A percentile compares a stretch with the other conserved stretches of the same genome.
These are phyloP conservation scores for Tetramorium alpestre DNA, from an alignment of 1,140 invertebrate species.

Conservation along the genomic window DNA sequence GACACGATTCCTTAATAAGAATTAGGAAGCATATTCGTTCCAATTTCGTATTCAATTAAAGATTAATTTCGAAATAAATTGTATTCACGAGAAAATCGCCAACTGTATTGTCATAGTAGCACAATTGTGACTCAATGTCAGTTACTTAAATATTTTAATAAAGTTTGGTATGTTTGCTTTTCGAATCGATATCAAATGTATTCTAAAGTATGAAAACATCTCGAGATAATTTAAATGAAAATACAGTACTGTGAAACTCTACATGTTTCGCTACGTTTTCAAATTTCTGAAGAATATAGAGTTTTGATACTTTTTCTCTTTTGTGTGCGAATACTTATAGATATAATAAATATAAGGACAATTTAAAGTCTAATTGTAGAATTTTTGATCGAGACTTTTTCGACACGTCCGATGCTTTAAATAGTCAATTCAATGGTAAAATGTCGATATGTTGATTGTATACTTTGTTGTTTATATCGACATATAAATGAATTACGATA, in stretches of 20 bases:
- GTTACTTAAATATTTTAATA: neutral
- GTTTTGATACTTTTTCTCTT: neutral
- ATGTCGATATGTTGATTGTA: neutral
- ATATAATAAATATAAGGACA: neutral
- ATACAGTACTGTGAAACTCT: neutral
- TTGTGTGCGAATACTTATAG: neutral
- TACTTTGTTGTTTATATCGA: neutral
- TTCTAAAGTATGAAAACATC: neutral
- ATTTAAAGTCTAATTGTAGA: neutral
- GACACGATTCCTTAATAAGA: neutral
- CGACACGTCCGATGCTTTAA: neutral
- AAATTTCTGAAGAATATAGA: neutral
- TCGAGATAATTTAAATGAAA: slow-evolving; percentile 2
- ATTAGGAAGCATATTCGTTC: neutral
- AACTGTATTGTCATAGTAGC: neutral
- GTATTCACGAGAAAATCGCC: neutral
- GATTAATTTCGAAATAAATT: slow-evolving; percentile 18
- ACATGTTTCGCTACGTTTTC: neutral
- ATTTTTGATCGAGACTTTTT: neutral
- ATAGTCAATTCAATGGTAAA: neutral
- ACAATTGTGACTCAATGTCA: neutral
- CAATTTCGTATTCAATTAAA: neutral
- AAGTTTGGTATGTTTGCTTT: neutral
- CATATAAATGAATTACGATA: neutral
- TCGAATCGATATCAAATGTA: neutral